A percentile compares a stretch with the other conserved stretches of the same genome.
Conservation (phyloP, 2,113 vertebrate species). For the Opisthocomus hoazin region DNA sequence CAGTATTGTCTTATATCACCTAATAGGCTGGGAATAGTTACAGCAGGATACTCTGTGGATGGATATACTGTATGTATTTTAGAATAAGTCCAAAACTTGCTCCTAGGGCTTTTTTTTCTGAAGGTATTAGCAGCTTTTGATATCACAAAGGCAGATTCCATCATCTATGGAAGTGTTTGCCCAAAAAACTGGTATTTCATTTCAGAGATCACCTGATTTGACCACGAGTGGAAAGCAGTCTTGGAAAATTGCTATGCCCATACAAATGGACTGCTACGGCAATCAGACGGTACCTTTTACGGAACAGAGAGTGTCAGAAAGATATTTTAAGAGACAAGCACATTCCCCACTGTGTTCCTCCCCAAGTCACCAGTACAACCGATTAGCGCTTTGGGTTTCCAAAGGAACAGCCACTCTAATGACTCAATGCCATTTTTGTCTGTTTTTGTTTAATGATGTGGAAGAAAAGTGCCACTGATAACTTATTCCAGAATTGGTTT, state of each 20-base stretch:
- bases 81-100: neutral
- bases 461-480: neutral
- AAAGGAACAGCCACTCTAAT: neutral
- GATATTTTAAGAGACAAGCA: neutral
- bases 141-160: neutral
- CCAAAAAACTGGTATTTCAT: neutral
- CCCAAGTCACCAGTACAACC: neutral
- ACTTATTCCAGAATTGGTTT: neutral
- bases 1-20: neutral
- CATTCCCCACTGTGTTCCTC: neutral
- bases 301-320: neutral
- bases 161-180: neutral
- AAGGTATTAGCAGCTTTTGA: neutral
- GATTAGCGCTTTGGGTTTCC: neutral
- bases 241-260: neutral
- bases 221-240: neutral
- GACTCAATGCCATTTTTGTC: neutral
- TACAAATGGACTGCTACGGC: neutral
- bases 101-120: neutral
- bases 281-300: neutral
- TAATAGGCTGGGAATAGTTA: neutral
- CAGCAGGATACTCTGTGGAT: neutral
- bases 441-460: neutral
- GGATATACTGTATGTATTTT: neutral
- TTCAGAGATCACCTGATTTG: neutral